Evolutionary conservation across 2,797 vertebrate genomes (phyloP).

Genomic region (Chromis chromis): DNA sequence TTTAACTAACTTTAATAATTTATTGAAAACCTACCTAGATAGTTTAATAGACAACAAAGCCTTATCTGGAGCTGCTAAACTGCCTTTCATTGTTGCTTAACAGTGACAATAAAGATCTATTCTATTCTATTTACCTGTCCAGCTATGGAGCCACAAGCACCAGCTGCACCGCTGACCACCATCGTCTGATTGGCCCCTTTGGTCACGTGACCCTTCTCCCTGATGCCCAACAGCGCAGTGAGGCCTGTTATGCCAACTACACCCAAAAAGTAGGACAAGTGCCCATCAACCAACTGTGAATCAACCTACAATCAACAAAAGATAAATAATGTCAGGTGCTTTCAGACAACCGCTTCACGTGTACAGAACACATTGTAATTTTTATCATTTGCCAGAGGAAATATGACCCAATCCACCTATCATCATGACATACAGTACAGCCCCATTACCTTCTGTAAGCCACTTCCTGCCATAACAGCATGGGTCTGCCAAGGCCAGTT

Average conservation of each 20-base stretch:
- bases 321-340: background rate
- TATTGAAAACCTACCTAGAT: background rate
- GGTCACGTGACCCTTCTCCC: conserved; percentile 91
- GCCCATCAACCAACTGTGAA: conserved; percentile 87
- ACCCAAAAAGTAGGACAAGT: conserved; percentile 91
- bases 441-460: conserved; percentile 88
- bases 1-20: too few relatives aligned
- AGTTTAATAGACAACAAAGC: too few relatives aligned
- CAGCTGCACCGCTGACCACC: conserved; percentile 95
- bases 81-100: too few relatives aligned
- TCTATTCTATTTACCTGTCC: conserved; percentile 88
- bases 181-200: conserved; percentile 91
- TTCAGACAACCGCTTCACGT: too few relatives aligned
- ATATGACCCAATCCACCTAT: background rate
- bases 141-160: conserved; percentile 93
- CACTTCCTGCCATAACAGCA: conserved; percentile 85
- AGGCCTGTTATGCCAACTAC: conserved; percentile 93
- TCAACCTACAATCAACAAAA: conserved; percentile 84
- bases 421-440: background rate
- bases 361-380: background rate
- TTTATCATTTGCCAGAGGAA: background rate
- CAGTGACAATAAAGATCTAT: too few relatives aligned
- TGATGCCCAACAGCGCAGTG: conserved; percentile 90
- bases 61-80: background rate
- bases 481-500: conserved; percentile 94